Evolutionary conservation across 2,113 vertebrate genomes (phyloP), one percentile per base, ranked within the genome.

Genomic region (Pagrus major): DNA sequence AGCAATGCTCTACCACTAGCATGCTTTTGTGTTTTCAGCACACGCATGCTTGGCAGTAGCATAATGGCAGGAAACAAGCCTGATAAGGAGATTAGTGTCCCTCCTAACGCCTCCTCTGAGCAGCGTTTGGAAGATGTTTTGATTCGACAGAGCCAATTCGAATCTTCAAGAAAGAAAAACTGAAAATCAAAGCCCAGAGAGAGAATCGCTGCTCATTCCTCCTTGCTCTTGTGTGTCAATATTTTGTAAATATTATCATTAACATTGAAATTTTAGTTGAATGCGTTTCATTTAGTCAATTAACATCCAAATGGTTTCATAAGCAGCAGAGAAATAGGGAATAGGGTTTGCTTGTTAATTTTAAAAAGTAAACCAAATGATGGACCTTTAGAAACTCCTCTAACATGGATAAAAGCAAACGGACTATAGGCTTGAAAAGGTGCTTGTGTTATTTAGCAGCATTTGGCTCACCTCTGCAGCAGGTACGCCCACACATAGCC

Each of bases 401-500:
- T 39, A 6, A 49, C 2, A n/a, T 1, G 2, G 42, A 31, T 23
- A 58, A 41, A 84, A 67, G 25, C 58, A 65, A 78, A 83, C 20
- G 51, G 39, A 55, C 44, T 47, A 27, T 51, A 55, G 61, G 33
- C n/a, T 59, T 39, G 42, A 77, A 77, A 77, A 68, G 33, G 47
- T 85, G 49, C 86, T 39, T 37, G 75, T 81, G 76, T 49, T 73
- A 83, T 67, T 31, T 29, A 37, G 69, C 41, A 75, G 81, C 59
- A 63, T 87, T 59, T 56, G 73, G 76, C 93, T 96, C 94, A 99
- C 98, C 96, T 99, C 97, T 54, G 96, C 97, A 16, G 96, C 96
- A 74, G 98, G 98, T 39, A 99, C 96, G 81, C 98, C 98, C 88
- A 99, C 95, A 77, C 97, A 98, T 81, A 99, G 95, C 88, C 96